phyloP scores from a whole-genome alignment of 2,113 vertebrate genomes.

The Quiscalus mexicanus region DNA sequence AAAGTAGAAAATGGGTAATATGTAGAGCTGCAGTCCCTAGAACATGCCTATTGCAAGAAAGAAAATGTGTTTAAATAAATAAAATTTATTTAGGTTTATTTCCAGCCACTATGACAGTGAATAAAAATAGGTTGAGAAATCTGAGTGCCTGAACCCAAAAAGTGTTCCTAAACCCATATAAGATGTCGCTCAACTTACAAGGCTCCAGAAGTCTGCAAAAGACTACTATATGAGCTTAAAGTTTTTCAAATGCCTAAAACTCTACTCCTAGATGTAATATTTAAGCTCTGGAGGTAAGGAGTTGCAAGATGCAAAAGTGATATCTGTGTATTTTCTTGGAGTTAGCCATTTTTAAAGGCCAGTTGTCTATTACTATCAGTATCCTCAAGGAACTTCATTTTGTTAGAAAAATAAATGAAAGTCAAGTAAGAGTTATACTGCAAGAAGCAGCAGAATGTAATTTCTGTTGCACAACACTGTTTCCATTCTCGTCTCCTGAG shows the following conservation, averaged over 20 bases:
- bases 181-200: not conserved
- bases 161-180: not conserved
- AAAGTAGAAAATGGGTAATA: not conserved
- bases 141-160: not conserved
- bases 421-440: not conserved
- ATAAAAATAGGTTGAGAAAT: not conserved
- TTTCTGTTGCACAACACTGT: constrained; percentile 25
- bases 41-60: not conserved
- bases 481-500: constrained; percentile 4
- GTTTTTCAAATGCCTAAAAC: not conserved
- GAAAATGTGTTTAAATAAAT: not conserved
- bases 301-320: not conserved
- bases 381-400: not conserved
- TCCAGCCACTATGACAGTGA: not conserved
- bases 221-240: not conserved
- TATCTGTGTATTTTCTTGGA: not conserved
- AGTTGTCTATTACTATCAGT: not conserved
- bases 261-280: not conserved
- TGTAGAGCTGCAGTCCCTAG: not conserved
- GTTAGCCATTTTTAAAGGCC: not conserved
- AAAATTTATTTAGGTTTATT: not conserved
- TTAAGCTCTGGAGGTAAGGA: not conserved
- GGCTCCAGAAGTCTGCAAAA: not conserved
- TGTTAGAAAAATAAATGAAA: not conserved
- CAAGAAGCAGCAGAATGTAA: not conserved